Evolutionary conservation across 2,113 vertebrate species (phyloP).

Genomic region (Salvelinus namaycush): DNA sequence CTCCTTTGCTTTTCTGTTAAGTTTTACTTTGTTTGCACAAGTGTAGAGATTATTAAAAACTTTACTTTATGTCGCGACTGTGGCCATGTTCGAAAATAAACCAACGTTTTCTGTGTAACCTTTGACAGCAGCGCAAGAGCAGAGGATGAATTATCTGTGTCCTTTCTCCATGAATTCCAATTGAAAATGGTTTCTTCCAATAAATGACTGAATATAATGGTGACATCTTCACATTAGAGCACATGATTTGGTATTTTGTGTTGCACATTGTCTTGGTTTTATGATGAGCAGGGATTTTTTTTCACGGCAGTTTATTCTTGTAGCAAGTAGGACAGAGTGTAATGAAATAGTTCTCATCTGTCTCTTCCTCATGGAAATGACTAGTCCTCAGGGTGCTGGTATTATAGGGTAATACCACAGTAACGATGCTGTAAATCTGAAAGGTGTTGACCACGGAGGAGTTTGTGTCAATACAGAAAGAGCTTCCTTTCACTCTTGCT

Average conservation of each 20-base stretch:
- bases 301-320: conserved; percentile 68
- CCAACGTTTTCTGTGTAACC: conserved; percentile 69
- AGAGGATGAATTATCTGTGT: conserved; percentile 77
- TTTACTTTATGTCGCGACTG: conserved; percentile 50
- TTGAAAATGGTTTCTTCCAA: conserved; percentile 73
- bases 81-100: conserved; percentile 60
- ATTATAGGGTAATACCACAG: conserved; percentile 31
- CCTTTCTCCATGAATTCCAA: conserved; percentile 80
- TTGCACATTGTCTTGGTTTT: conserved; percentile 71
- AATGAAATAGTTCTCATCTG: conserved; percentile 61
- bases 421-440: conserved; percentile 35
- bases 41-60: conserved; percentile 65
- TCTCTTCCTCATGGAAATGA: conserved; percentile 50
- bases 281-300: conserved; percentile 68
- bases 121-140: conserved; percentile 60
- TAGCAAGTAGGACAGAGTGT: conserved; percentile 63
- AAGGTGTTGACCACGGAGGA: conserved; percentile 32
- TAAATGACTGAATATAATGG: conserved; percentile 73
- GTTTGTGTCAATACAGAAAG: conserved; percentile 27
- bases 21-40: conserved; percentile 53
- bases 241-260: conserved; percentile 74
- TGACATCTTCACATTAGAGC: conserved; percentile 75
- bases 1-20: conserved; percentile 46
- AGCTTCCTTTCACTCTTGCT: conserved; percentile 23
- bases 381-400: conserved; percentile 31